phyloP scores from a whole-genome alignment of 2,888 invertebrate species.

The Epirrita christyi region DNA sequence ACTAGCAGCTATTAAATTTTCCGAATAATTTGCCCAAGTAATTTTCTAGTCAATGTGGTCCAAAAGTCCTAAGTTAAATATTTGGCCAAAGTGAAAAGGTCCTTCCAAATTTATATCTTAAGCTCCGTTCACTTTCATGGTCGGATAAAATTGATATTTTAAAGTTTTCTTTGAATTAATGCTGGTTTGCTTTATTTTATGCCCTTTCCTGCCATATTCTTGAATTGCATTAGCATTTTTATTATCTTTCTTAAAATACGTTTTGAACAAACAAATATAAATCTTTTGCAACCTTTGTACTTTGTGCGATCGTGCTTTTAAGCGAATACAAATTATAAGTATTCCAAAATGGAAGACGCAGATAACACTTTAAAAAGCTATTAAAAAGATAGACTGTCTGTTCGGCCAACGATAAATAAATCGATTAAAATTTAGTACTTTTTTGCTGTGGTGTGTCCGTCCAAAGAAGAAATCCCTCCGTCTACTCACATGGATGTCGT shows the following conservation, averaged over 20 bases:
- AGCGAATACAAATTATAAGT: background rate
- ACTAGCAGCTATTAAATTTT: background rate
- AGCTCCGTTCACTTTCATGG: conserved; percentile 14
- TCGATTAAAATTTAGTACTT: too few species aligned
- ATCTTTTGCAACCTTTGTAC: conserved; percentile 1
- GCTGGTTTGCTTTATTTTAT: conserved; percentile 38
- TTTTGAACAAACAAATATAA: conserved; percentile 24
- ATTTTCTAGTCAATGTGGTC: conserved; percentile 46
- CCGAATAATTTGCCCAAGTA: background rate
- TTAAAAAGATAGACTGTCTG: too few species aligned
- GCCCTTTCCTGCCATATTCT: conserved; percentile 41
- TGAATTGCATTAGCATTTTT: conserved; percentile 37
- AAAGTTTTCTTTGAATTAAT: conserved; percentile 47
- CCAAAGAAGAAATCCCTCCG: too few species aligned
- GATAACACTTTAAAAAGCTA: too few species aligned
- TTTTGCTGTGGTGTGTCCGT: too few species aligned
- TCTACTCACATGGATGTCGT: too few species aligned
- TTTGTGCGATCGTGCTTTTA: conserved; percentile 2
- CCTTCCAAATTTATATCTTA: conserved; percentile 22
- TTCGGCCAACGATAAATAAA: too few species aligned
- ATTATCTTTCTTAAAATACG: conserved; percentile 24
- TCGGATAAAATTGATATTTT: conserved; percentile 21
- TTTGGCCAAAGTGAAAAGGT: conserved; percentile 61
- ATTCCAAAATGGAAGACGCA: too few species aligned
- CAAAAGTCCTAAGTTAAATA: conserved; percentile 65